Conservation (phyloP, 2,888 invertebrate genomes). For the Pachliopta kotzebuea region DNA sequence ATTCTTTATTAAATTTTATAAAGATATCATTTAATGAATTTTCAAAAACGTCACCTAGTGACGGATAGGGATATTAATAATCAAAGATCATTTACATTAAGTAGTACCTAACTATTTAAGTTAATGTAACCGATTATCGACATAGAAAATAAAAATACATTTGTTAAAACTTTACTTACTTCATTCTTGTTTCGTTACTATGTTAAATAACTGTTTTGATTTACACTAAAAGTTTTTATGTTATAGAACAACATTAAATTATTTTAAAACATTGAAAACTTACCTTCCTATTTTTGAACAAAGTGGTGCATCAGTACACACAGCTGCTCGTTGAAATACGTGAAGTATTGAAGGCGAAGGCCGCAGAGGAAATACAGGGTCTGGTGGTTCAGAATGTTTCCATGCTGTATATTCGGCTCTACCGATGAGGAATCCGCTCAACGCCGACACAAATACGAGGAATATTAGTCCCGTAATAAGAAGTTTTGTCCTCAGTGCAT, state of each 20-base stretch:
- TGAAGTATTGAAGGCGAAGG: conserved; percentile 85
- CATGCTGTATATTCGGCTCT: conserved; percentile 46
- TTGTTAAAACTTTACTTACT: not conserved
- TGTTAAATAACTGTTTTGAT: not conserved
- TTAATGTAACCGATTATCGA: not conserved
- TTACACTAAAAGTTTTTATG: not conserved
- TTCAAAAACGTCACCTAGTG: conserved; percentile 1
- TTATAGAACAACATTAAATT: not conserved
- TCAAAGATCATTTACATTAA: not conserved
- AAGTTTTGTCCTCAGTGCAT: conserved; percentile 54
- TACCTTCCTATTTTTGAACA: conserved; percentile 91
- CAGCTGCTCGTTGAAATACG: conserved; percentile 84
- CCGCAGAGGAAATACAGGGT: conserved; percentile 82
- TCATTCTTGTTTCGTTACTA: too few relatives aligned
- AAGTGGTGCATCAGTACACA: conserved; percentile 87
- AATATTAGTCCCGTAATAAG: conserved; percentile 48
- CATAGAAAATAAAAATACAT: not conserved
- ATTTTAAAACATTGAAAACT: conserved; percentile 37
- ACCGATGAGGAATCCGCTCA: conserved; percentile 58
- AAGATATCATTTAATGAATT: too few relatives aligned
- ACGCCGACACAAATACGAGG: conserved; percentile 56
- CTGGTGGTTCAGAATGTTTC: conserved; percentile 77
- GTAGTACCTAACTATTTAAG: not conserved
- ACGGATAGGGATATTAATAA: conserved; percentile 1
- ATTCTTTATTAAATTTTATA: too few relatives aligned